phyloP scores from a whole-genome alignment of 2,113 vertebrate genomes.

The Nematolebias whitei region DNA sequence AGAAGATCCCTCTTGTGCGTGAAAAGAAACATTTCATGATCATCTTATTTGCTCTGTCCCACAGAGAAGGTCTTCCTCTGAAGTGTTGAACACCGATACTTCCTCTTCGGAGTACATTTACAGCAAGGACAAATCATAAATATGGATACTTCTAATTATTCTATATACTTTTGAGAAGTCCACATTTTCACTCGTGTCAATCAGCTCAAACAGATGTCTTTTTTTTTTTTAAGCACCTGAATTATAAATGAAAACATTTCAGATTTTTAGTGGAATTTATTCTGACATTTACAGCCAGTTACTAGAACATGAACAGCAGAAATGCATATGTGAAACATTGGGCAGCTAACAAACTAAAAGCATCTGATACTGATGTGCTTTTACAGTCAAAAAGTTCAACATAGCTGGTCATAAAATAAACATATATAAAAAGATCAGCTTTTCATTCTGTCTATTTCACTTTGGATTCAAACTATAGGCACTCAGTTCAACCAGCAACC shows the following conservation, averaged over 20 bases:
- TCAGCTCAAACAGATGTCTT: not conserved
- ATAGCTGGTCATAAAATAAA: not conserved
- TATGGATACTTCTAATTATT: no score
- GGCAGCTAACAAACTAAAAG: conserved; percentile 34
- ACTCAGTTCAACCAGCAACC: conserved; percentile 30
- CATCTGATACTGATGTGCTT: conserved; percentile 57
- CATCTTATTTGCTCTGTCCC: not conserved
- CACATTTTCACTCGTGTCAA: not conserved
- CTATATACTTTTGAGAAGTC: no score
- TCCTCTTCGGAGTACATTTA: no score
- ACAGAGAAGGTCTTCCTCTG: not conserved
- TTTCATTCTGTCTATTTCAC: conserved; percentile 33
- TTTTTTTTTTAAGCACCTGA: no score
- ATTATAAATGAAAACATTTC: not conserved
- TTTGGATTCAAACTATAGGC: conserved; percentile 48
- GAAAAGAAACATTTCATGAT: not conserved
- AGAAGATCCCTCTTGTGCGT: conserved; percentile 16
- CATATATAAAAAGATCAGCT: conserved; percentile 6
- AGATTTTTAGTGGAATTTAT: conserved; percentile 46
- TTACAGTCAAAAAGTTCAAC: conserved; percentile 28
- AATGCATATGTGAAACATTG: conserved; percentile 7
- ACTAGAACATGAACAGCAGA: conserved; percentile 5
- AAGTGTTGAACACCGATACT: not conserved
- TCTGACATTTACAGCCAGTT: conserved; percentile 57
- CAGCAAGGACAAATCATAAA: no score